Percentiles rank a stretch among this genome's conserved stretches.
Evolutionary conservation across 2,797 vertebrate genomes (phyloP).

Genomic region (Emys orbicularis): DNA sequence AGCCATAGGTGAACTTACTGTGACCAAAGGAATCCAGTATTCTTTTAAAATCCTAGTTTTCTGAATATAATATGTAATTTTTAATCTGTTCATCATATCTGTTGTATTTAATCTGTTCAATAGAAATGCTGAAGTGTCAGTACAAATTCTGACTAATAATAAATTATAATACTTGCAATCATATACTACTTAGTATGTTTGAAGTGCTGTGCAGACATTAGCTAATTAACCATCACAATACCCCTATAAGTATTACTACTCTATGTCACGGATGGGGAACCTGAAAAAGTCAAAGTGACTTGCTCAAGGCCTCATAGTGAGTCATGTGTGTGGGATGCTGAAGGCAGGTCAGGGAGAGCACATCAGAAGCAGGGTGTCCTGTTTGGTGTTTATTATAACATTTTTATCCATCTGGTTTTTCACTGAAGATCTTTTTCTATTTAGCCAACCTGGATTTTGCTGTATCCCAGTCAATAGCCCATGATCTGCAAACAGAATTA

Average conservation of each 20-base stretch:
- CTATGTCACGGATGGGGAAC: conserved; percentile 45
- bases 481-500: background rate
- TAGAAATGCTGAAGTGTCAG: conserved; percentile 30
- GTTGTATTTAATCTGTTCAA: background rate
- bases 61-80: conserved; percentile 14
- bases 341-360: conserved; percentile 43
- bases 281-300: conserved; percentile 56
- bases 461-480: conserved; percentile 19
- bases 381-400: conserved; percentile 47
- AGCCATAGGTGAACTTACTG: background rate
- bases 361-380: conserved; percentile 29
- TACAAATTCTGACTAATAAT: conserved; percentile 72
- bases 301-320: conserved; percentile 59
- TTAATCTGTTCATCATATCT: background rate
- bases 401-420: conserved; percentile 13
- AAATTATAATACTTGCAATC: conserved; percentile 58
- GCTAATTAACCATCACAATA: conserved; percentile 61
- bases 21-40: background rate
- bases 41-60: conserved; percentile 15
- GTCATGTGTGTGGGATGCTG: conserved; percentile 60
- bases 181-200: conserved; percentile 56
- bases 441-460: conserved; percentile 12
- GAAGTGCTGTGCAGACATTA: conserved; percentile 59
- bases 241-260: conserved; percentile 53
- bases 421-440: background rate